Base-by-base conservation (phyloP, 2,888 invertebrate species). In the Tuta absoluta region DNA sequence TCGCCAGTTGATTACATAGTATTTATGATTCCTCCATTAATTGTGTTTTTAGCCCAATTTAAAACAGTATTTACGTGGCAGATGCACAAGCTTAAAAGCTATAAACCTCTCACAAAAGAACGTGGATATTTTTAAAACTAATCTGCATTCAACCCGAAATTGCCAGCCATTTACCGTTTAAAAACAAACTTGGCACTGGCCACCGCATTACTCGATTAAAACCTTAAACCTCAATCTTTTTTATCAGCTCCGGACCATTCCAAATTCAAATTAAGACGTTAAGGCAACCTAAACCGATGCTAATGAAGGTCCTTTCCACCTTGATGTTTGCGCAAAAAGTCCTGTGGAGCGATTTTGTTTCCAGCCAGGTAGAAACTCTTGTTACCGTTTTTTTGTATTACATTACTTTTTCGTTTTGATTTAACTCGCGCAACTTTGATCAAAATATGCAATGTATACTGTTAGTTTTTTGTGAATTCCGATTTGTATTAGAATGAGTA, bases 231-330 rank as follows among this genome's bases (percentile, higher is more conserved):
- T 65, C 65, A 67, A 71, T 68, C 66, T 72, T 76, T 75, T 78
- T 71, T 66, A 77, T 73, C 71, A 69, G 45, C 63, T 63, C 64
- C 67, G 66, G 74, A 77, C 75, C 72, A 72, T 77, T 73, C 74
- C 77, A 75, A 81, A 84, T 87, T 86, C 79, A 84, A 87, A 88
- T 87, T 81, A 84, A 87, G 85, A 84, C 81, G 79, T 87, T 82
- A 80, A 85, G 79, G 75, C 75, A 79, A 79, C 83, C 81, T 78
- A 79, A 76, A 84, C 76, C 77, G 82, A 80, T 78, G 81, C 83
- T 87, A 87, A 87, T 86, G 86, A 85, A 81, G 69, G 67, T 69
- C 72, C 67, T 68, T 75, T 76, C 73, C 75, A 74, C 75, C 75
- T 79, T 75, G 73, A 86, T 77, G 84, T 86, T 82, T 81, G 82